A percentile compares a stretch with the other conserved stretches of the same genome.
phyloP scores from a whole-genome alignment of 2,888 invertebrate species.

The Hirtodrosophila trivittata region DNA sequence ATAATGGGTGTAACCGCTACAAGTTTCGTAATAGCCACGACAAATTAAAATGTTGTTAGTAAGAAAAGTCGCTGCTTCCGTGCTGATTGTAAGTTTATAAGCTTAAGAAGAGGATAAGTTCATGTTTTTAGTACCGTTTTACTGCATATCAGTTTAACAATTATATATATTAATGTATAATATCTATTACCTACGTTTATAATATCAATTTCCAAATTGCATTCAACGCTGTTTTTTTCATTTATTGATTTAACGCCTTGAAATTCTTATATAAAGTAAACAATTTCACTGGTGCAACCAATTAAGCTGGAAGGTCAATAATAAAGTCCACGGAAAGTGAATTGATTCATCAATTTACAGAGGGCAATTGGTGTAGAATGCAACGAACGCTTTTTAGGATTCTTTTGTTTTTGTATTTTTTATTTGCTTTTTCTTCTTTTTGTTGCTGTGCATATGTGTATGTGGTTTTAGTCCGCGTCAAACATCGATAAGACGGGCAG shows the following conservation, averaged over 20 bases:
- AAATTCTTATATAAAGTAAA: slow-evolving; percentile 25
- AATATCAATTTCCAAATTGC: no score
- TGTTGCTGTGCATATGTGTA: slow-evolving; percentile 7
- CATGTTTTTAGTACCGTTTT: no score
- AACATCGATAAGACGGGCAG: slow-evolving; percentile 60
- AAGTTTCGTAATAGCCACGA: slow-evolving; percentile 8
- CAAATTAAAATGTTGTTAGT: no score
- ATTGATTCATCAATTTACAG: slow-evolving; percentile 59
- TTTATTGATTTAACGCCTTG: slow-evolving; percentile 41
- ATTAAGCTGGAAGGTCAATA: slow-evolving; percentile 58
- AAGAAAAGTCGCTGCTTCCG: no score
- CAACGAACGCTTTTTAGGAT: slow-evolving; percentile 11
- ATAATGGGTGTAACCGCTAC: slow-evolving; percentile 2
- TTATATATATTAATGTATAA: no score
- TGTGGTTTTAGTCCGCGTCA: slow-evolving; percentile 10
- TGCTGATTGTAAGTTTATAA: no score
- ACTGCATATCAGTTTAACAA: no score
- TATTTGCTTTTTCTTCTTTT: slow-evolving; percentile 31
- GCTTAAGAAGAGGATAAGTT: no score
- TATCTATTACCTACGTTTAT: no score
- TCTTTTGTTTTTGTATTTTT: slow-evolving; percentile 28
- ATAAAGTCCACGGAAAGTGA: slow-evolving; percentile 29
- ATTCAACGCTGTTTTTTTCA: background rate
- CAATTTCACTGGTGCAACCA: slow-evolving; percentile 15
- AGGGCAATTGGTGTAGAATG: slow-evolving; percentile 5